Evolutionary conservation across 1,140 invertebrate genomes (phyloP).

Genomic region (Hylaeus anthracinus): DNA sequence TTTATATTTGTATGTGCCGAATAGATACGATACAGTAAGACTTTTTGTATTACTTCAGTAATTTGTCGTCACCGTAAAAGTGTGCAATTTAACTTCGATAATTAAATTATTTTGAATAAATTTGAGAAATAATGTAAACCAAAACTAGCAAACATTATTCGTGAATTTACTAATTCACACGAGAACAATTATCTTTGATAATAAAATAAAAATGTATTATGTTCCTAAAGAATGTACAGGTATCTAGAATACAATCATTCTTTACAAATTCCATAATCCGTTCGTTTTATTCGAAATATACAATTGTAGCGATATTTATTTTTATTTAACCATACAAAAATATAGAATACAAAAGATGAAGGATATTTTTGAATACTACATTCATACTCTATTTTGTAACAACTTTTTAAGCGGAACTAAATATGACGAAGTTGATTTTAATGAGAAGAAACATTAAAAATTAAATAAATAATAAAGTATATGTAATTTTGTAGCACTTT

Average conservation of each 20-base stretch:
- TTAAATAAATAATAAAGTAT: not conserved
- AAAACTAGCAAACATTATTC: not conserved
- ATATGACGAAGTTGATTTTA: not conserved
- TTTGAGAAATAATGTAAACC: not conserved
- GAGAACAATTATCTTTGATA: not conserved
- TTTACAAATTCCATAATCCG: not conserved
- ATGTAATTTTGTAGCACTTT: no score
- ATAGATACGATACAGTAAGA: slow-evolving; percentile 13
- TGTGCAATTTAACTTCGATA: slow-evolving; percentile 3
- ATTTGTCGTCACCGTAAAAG: not conserved
- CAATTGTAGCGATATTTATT: slow-evolving; percentile 15
- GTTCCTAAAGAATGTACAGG: not conserved
- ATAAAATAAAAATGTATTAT: not conserved
- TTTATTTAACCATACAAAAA: slow-evolving; percentile 7
- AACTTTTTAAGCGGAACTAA: slow-evolving; percentile 1
- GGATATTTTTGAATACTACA: not conserved
- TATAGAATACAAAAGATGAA: not conserved
- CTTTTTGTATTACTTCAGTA: slow-evolving; percentile 1
- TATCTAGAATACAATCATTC: not conserved
- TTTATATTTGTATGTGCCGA: slow-evolving; percentile 21
- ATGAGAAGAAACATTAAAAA: not conserved
- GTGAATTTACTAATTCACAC: not conserved
- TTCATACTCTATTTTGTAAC: not conserved
- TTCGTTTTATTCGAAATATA: not conserved
- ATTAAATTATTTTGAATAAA: not conserved